These are phyloP conservation scores for Myrmophylax atrothorax DNA, from an alignment of 2,113 vertebrate species.

Conservation along the genomic window DNA sequence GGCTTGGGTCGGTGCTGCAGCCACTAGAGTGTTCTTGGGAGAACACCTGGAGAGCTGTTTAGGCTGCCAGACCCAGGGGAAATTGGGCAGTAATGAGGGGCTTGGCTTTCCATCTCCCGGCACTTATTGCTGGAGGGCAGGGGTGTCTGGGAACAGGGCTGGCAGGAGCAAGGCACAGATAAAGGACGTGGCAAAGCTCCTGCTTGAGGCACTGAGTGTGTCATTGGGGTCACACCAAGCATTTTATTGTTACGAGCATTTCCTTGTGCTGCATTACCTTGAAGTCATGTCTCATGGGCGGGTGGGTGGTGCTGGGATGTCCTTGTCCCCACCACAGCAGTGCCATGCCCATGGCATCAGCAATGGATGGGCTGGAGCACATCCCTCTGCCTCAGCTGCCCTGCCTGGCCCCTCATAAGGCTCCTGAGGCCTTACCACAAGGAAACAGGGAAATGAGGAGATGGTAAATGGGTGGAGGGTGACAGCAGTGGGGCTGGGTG, in stretches of 20 bases:
- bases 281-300: background rate
- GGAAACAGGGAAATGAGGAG: background rate
- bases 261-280: background rate
- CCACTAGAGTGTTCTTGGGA: background rate
- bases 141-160: background rate
- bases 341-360: fast-evolving
- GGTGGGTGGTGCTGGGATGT: background rate
- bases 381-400: background rate
- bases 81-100: background rate
- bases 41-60: background rate
- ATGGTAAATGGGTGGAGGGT: too few species aligned
- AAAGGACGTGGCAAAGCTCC: background rate
- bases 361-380: background rate
- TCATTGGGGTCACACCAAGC: background rate
- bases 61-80: too few species aligned
- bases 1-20: background rate
- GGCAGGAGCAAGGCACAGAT: background rate
- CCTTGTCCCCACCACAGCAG: background rate
- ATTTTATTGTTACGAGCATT: background rate
- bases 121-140: constrained; percentile 54
- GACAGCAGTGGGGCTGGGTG: background rate
- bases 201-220: too few species aligned
- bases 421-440: too few species aligned
- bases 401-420: background rate
- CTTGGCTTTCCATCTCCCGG: background rate